These are phyloP conservation scores for Crotalus horridus DNA, from an alignment of 2,113 vertebrate genomes.

Conservation along the genomic window DNA sequence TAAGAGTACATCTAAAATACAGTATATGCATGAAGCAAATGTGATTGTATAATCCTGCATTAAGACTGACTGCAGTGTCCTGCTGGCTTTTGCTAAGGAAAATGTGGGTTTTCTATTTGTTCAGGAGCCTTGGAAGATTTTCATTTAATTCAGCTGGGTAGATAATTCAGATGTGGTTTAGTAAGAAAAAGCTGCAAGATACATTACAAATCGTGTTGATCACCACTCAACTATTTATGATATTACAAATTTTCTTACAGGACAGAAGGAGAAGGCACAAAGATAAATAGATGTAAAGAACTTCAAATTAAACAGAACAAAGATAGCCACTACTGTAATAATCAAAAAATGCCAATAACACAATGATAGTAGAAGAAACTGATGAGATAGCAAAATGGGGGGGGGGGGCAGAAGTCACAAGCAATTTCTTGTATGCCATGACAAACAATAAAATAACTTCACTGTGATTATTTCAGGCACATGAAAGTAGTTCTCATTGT, in stretches of 20 bases:
- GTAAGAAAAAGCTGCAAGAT: background rate
- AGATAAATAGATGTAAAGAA: background rate
- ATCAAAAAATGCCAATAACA: accelerated
- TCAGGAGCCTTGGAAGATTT: background rate
- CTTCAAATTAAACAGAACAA: background rate
- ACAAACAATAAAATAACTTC: background rate
- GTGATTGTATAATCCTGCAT: background rate
- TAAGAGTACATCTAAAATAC: background rate
- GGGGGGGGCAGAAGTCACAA: background rate
- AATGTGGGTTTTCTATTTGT: background rate
- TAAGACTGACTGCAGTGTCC: background rate
- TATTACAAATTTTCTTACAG: background rate
- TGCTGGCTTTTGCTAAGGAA: background rate
- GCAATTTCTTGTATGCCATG: background rate
- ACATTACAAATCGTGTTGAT: background rate
- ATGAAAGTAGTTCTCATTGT: background rate
- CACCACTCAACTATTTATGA: background rate
- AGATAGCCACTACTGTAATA: background rate
- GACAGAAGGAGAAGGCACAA: background rate
- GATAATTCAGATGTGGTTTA: background rate
- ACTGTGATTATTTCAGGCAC: background rate
- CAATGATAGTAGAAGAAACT: background rate
- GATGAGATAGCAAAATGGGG: background rate
- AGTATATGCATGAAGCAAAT: background rate
- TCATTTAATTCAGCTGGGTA: background rate